A percentile compares a stretch with the other conserved stretches of the same genome.
Evolutionary conservation across 2,113 vertebrate genomes (phyloP).

Genomic region (western clawed frog (Xenopus tropicalis)): UCB_Xtro_10.0 CM004448.2:51698001-51698500

Average conservation of each 20-base stretch:
- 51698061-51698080: too few relatives aligned
- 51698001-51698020: too few relatives aligned
- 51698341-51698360: conserved; percentile 69
- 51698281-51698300: conserved; percentile 50
- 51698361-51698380: conserved; percentile 55
- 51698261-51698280: conserved; percentile 63
- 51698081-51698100: too few relatives aligned
- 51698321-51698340: conserved; percentile 51
- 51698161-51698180: conserved; percentile 67
- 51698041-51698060: too few relatives aligned
- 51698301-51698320: conserved; percentile 69
- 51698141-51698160: conserved; percentile 22
- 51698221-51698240: conserved; percentile 60
- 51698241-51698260: conserved; percentile 66
- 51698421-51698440: conserved; percentile 64
- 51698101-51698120: too few relatives aligned
- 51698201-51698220: conserved; percentile 72
- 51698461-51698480: conserved; percentile 62
- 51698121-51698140: too few relatives aligned
- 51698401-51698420: conserved; percentile 61
- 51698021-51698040: too few relatives aligned
- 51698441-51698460: conserved; percentile 58
- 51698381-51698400: conserved; percentile 70
- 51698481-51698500: conserved; percentile 56
- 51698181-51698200: conserved; percentile 74